Conservation (phyloP, 2,888 invertebrate species). For the Anoplius nigerrimus region DNA sequence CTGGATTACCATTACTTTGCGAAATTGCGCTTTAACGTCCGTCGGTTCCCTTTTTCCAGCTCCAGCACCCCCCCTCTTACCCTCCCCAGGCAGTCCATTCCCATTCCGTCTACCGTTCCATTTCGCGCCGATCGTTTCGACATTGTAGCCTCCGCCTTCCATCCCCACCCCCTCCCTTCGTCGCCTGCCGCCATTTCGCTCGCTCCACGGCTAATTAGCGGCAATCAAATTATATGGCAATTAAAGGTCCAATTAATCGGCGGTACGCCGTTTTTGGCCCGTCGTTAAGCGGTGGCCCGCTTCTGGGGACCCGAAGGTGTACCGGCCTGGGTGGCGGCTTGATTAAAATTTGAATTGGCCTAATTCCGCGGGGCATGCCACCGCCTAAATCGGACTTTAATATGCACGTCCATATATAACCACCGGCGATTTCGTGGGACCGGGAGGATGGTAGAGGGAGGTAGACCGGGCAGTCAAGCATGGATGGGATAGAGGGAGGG, state of each 20-base stretch:
- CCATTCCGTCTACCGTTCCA: background rate
- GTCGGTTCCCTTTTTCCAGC: too few species aligned
- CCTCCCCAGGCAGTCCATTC: background rate
- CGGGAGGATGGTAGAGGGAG: background rate
- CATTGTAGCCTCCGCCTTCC: background rate
- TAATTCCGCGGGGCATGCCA: slow-evolving; percentile 41
- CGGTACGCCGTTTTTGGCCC: slow-evolving; percentile 13
- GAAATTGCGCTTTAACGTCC: too few species aligned
- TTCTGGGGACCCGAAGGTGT: slow-evolving; percentile 10
- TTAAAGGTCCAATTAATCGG: slow-evolving; percentile 35
- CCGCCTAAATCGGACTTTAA: slow-evolving; percentile 4
- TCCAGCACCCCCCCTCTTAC: background rate
- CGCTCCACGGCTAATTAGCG: background rate
- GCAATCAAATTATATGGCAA: slow-evolving; percentile 26
- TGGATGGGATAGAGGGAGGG: too few species aligned
- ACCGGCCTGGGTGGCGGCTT: slow-evolving; percentile 49
- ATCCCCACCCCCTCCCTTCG: too few species aligned
- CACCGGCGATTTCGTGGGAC: too few species aligned
- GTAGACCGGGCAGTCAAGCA: too few species aligned
- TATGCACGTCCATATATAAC: background rate
- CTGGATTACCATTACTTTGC: too few species aligned
- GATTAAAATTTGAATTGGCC: slow-evolving; percentile 51
- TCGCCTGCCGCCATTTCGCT: background rate
- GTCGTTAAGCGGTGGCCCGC: slow-evolving; percentile 21
- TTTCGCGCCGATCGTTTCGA: background rate